phyloP scores from a whole-genome alignment of 2,888 invertebrate genomes.

The Megaustenia siamemsis region DNA sequence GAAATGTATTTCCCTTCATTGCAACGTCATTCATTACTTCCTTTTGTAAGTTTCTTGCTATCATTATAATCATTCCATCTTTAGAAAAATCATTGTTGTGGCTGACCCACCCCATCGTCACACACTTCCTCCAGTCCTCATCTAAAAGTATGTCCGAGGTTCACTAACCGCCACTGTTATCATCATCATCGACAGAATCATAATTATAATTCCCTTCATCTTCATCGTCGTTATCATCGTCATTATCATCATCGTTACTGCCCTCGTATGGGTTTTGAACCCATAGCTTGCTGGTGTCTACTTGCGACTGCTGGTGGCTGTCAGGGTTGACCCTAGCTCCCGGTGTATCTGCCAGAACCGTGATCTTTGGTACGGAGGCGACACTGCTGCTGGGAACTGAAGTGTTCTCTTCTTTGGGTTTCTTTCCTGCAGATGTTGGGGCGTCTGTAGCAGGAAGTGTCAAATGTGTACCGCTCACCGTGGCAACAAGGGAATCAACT shows the following conservation, averaged over 20 bases:
- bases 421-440: background rate
- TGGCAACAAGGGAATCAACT: background rate
- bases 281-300: constrained; percentile 29
- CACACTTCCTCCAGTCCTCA: too few relatives aligned
- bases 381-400: background rate
- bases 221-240: background rate
- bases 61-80: too few relatives aligned
- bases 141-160: too few relatives aligned
- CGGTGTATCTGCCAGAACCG: background rate
- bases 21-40: too few relatives aligned
- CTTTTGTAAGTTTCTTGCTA: too few relatives aligned
- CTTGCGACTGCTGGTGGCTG: background rate
- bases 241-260: constrained; percentile 3
- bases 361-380: background rate
- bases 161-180: too few relatives aligned
- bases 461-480: background rate
- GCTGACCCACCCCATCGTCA: too few relatives aligned
- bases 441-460: background rate
- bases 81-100: too few relatives aligned
- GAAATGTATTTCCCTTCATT: too few relatives aligned
- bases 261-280: constrained; percentile 35
- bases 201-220: too few relatives aligned
- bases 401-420: background rate
- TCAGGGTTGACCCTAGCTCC: background rate
- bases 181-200: too few relatives aligned